Conservation (phyloP, 2,888 invertebrate species). For the Minunthozetes semirufus region DNA sequence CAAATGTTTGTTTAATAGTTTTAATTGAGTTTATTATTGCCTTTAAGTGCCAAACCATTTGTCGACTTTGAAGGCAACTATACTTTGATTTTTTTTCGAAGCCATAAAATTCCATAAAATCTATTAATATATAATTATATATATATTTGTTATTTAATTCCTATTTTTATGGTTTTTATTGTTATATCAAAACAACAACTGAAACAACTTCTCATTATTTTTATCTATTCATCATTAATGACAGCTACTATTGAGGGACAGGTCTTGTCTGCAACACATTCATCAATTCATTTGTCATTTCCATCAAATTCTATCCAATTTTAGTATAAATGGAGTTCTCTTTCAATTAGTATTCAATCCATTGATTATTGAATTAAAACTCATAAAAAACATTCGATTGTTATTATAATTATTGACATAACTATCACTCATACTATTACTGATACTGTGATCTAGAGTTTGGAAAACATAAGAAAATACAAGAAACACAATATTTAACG, state of each 20-base stretch:
- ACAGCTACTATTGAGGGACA: no score
- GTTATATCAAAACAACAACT: not conserved
- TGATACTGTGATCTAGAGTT: slow-evolving; percentile 3
- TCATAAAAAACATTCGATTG: no score
- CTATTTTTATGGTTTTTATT: not conserved
- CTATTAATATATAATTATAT: not conserved
- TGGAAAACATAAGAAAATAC: not conserved
- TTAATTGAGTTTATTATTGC: slow-evolving; percentile 12
- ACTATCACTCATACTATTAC: not conserved
- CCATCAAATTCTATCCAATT: no score
- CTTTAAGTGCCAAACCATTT: slow-evolving; percentile 13
- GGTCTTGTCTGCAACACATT: no score
- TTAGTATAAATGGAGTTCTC: no score
- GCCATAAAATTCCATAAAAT: not conserved
- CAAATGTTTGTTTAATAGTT: not conserved
- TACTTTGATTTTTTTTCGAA: not conserved
- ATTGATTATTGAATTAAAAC: not conserved
- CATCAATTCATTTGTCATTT: no score
- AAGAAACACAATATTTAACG: not conserved
- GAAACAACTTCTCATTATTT: no score
- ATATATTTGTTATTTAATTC: not conserved
- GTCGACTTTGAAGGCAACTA: not conserved
- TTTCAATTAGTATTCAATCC: no score
- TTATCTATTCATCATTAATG: no score
- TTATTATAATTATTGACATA: not conserved